A percentile compares a stretch with the other conserved stretches of the same genome.
Conservation (phyloP, 35 echinoderm and acorn worm genomes). For the Apostichopus californicus region DNA sequence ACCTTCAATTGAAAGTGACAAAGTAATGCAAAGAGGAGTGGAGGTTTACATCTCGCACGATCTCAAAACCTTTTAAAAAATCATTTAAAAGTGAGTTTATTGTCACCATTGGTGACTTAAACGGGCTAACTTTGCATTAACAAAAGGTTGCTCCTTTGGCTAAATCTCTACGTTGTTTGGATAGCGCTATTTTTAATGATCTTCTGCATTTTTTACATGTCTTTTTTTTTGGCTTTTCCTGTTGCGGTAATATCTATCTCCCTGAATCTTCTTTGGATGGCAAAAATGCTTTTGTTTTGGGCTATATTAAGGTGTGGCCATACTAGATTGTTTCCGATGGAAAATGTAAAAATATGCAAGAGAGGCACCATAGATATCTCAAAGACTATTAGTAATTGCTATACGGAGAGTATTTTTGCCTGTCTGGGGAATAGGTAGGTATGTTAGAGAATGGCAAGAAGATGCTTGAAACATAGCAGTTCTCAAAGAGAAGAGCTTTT, state of each 20-base stretch:
- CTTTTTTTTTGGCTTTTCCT: not conserved
- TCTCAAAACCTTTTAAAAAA: slow-evolving; percentile 44
- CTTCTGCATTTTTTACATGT: not conserved
- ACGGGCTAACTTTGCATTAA: not conserved
- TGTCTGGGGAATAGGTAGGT: not conserved
- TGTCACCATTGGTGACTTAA: slow-evolving; percentile 10
- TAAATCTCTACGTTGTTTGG: not conserved
- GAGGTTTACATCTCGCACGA: not conserved
- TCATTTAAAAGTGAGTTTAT: slow-evolving; percentile 11
- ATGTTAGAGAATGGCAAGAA: not conserved
- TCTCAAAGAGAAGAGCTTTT: not conserved
- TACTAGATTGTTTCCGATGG: too few species aligned
- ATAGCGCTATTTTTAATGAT: not conserved
- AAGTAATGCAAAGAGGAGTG: not conserved
- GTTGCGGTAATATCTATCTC: not conserved
- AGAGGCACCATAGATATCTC: too few species aligned
- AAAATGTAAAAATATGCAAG: too few species aligned
- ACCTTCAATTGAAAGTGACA: slow-evolving; percentile 20
- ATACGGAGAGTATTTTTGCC: not conserved
- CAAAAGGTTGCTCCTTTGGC: not conserved
- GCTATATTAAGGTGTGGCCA: too few species aligned
- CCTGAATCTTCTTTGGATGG: too few species aligned
- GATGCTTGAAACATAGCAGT: not conserved
- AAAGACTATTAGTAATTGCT: too few species aligned
- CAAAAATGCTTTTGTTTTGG: too few species aligned